These are phyloP conservation scores for Cotesia vestalis DNA, from an alignment of 1,140 invertebrate species.

Conservation along the genomic window DNA sequence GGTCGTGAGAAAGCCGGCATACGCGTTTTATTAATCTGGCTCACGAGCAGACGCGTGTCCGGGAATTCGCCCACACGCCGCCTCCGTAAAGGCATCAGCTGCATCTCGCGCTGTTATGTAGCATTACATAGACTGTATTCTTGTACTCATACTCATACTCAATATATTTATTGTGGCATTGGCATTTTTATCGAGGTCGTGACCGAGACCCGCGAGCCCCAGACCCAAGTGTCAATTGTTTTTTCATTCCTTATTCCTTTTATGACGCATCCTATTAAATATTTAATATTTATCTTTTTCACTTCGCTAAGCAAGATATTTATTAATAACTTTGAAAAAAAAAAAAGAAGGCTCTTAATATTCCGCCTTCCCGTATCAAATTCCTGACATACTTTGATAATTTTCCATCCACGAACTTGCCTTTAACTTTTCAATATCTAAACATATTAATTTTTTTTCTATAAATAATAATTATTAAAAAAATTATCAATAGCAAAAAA, in stretches of 20 bases:
- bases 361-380: no score
- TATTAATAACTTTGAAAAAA: background rate
- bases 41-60: slow-evolving; percentile 23
- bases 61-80: slow-evolving; percentile 33
- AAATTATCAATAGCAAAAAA: no score
- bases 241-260: background rate
- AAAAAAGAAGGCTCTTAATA: no score
- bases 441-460: no score
- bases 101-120: slow-evolving; percentile 16
- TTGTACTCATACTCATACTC: background rate
- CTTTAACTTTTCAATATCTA: no score
- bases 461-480: no score
- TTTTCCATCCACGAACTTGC: no score
- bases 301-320: background rate
- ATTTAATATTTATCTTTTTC: background rate
- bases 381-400: no score
- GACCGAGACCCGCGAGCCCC: slow-evolving; percentile 31
- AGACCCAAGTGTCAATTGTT: slow-evolving; percentile 36
- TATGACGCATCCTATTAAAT: no score
- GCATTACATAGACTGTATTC: background rate
- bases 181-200: slow-evolving; percentile 43
- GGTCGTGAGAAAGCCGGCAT: slow-evolving; percentile 1
- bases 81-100: slow-evolving; percentile 24
- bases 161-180: slow-evolving; percentile 27
- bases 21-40: slow-evolving; percentile 15